phyloP scores from a whole-genome alignment of 2,888 invertebrate species.

The Candidula unifasciata region DNA sequence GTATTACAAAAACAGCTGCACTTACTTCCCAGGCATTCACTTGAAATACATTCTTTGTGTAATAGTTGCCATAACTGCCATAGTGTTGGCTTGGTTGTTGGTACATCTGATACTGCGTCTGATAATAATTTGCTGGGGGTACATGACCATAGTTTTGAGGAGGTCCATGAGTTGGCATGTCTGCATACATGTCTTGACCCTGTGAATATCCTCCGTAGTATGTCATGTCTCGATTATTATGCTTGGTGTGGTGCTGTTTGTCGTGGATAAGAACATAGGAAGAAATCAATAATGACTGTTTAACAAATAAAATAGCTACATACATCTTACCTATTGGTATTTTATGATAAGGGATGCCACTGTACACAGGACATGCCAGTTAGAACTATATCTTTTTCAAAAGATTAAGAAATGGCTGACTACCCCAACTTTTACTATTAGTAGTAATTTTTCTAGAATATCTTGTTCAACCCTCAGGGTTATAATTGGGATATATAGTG shows the following conservation, averaged over 20 bases:
- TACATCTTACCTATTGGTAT: no score
- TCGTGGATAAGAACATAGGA: neutral
- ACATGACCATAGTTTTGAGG: conserved; percentile 15
- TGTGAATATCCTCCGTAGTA: conserved; percentile 20
- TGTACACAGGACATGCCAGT: no score
- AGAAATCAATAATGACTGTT: neutral
- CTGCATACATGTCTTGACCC: conserved; percentile 22
- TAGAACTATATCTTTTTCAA: no score
- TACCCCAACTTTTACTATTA: no score
- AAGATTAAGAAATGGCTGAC: no score
- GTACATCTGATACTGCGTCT: conserved; percentile 57
- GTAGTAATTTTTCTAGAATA: no score
- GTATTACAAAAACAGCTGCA: neutral
- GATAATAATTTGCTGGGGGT: conserved; percentile 33
- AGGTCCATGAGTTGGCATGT: neutral
- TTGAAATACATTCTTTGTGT: conserved; percentile 63
- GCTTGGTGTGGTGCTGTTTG: neutral
- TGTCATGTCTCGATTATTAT: neutral
- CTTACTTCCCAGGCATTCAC: conserved; percentile 68
- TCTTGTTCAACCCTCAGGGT: no score
- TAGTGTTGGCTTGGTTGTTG: conserved; percentile 62
- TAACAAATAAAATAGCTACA: no score
- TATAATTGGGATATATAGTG: no score
- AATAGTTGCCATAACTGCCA: conserved; percentile 65
- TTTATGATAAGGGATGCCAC: no score